Base-by-base conservation (phyloP, 2,113 vertebrate genomes). In the Vidua macroura region DNA sequence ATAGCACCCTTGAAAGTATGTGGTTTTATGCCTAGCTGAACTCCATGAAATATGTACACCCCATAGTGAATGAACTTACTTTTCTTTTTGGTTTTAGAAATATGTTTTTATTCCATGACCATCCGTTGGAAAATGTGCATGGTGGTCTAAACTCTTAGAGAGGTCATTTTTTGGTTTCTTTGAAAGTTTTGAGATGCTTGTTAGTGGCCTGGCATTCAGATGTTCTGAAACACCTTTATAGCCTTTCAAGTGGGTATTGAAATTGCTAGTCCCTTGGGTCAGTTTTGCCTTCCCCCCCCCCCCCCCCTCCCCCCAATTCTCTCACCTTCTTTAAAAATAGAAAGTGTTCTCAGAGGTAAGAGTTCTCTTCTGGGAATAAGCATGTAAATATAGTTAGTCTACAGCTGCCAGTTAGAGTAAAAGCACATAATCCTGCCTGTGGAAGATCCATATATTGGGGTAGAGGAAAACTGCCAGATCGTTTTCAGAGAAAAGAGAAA, bases 41-140 rank as follows among this genome's bases (percentile, higher is more conserved):
- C 89, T 92, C 73, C 63, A 72, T 91, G 72, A 96, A 95, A 87
- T 89, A 79, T 60, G 62, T 86, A 44, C 74, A 84, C 53, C 37
- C 60, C 73, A 72, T 83, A 91, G 93, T 96, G 95, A 95, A 96
- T 93, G 89, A 93, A 89, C 76, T 82, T 82, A 88, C 73, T 97
- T 94, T 93, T 88, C 96, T 35, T 94, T 86, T 82, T 6, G 88
- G 95, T 91, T 95, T 91, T 56, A 89, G 69, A 94, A 96, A 86
- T 92, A 93, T 91, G 86, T 91, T 97, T 92, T 94, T 91, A 72
- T 95, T 97, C 92, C 94, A 82, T 91, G 95, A 72, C 93, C 91
- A 62, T 84, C 91, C 3, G 28, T 73, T 0, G 69, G 92, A 92
- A 94, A 96, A 95, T 92, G 94, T 89, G 16, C 86, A 86, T 87